A percentile compares a stretch with the other conserved stretches of the same genome.
These are phyloP conservation scores for Lochmaea crataegi DNA, from an alignment of 2,888 invertebrate genomes.

Conservation along the genomic window DNA sequence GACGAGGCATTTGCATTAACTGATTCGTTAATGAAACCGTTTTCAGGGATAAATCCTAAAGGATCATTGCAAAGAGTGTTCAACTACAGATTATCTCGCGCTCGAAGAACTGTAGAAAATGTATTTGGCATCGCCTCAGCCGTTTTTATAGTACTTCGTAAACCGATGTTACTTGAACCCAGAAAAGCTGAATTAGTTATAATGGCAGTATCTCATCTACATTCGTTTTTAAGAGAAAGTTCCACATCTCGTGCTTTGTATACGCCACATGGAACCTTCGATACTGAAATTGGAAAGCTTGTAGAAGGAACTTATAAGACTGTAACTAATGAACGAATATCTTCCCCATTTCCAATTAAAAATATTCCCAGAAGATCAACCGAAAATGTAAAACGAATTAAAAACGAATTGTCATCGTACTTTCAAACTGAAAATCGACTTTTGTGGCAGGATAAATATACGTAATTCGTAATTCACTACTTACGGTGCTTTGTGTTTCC, in stretches of 20 bases:
- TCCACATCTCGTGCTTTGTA: slow-evolving; percentile 42
- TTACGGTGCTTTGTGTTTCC: slow-evolving; percentile 25
- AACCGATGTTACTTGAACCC: too few species aligned
- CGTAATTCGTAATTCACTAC: too few species aligned
- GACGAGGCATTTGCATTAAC: slow-evolving; percentile 48
- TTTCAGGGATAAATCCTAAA: slow-evolving; percentile 36
- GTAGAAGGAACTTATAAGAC: slow-evolving; percentile 46
- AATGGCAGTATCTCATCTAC: slow-evolving; percentile 44
- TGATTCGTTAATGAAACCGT: slow-evolving; percentile 46
- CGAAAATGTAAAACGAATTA: slow-evolving; percentile 33
- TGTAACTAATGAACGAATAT: slow-evolving; percentile 32
- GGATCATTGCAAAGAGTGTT: slow-evolving; percentile 47
- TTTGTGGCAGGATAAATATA: slow-evolving; percentile 46
- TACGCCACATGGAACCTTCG: slow-evolving; percentile 45
- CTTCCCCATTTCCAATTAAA: slow-evolving; percentile 39
- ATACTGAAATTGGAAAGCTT: slow-evolving; percentile 40
- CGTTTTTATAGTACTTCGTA: slow-evolving; percentile 44
- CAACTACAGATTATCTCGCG: slow-evolving; percentile 27
- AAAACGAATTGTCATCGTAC: slow-evolving; percentile 45
- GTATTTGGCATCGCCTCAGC: slow-evolving; percentile 34
- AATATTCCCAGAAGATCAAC: too few species aligned
- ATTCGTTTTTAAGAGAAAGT: slow-evolving; percentile 50
- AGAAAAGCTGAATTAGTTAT: slow-evolving; percentile 44
- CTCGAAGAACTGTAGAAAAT: too few species aligned
- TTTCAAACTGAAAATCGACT: slow-evolving; percentile 47